Base-by-base conservation (phyloP, 1,140 invertebrate species). In the Drosophila funebris region DNA sequence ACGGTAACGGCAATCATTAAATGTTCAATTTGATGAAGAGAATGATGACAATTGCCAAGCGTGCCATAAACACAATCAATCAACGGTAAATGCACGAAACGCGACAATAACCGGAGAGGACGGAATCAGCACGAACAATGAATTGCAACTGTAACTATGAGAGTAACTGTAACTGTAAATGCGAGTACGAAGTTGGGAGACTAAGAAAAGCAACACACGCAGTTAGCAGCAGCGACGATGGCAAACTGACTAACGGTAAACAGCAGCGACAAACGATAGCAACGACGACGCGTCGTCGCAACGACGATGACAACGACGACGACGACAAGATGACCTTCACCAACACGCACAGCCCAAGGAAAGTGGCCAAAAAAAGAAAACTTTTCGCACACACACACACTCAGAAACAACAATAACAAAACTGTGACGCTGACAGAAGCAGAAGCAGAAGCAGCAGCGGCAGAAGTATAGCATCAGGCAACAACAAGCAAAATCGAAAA, bases 251-350 rank as follows among this genome's bases (percentile, higher is more conserved):
- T 72, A 72, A 72, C 68, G 36, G 68, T 66, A 72, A 72, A 67
- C 68, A 71, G n/a, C 31, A 29, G 37, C 61, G 46, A 54, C 27
- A 37, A 36, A 44, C 18, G 54, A n/a, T n/a, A 27, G 24, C 24
- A 27, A 39, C 52, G 7, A 62, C 52, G 20, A 67, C 54, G 54
- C 41, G 13, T 33, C 48, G 31, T 8, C 9, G 61, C 68, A 52
- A 13, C 44, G 43, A 43, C 43, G 20, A 46, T 71, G 60, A 24
- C 57, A 5, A 60, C 70, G 33, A 56, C 62, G 57, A 70, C 78
- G 69, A 76, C 87, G 78, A 80, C 87, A 71, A 76, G 74, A 90
- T 90, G 87, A 90, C 87, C 87, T 90, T 90, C 87, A 90, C 71
- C 81, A 90, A 79, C 81, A 85, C 84, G 79, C 84, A 84, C 73